Evolutionary conservation across 2,797 vertebrate species (phyloP).

Genomic region (Darevskia mixta): DNA sequence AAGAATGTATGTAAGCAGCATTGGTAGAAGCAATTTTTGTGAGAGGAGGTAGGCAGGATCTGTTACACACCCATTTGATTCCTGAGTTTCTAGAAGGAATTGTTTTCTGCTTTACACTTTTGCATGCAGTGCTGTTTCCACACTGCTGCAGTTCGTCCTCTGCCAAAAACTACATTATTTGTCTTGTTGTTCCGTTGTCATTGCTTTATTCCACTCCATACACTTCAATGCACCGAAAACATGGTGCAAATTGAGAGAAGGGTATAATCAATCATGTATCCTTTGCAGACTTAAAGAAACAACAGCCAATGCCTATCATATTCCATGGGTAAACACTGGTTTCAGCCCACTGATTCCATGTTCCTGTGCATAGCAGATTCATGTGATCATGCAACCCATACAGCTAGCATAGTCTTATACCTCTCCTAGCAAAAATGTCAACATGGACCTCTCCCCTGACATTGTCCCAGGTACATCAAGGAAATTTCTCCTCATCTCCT

Average conservation of each 20-base stretch:
- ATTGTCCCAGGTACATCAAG: not conserved
- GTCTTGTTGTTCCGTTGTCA: no score
- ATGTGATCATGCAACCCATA: not conserved
- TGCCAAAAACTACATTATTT: no score
- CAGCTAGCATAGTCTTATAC: not conserved
- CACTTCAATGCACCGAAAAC: no score
- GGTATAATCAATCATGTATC: no score
- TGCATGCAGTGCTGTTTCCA: no score
- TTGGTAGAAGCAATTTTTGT: not conserved
- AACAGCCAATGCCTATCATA: no score
- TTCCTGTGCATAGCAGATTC: not conserved
- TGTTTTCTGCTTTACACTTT: no score
- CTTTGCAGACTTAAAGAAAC: no score
- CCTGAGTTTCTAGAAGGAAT: not conserved
- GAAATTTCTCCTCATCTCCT: not conserved
- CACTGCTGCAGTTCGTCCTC: no score
- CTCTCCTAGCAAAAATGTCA: not conserved
- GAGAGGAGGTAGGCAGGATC: not conserved
- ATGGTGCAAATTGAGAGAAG: no score
- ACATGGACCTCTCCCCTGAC: not conserved
- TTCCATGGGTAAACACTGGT: no score
- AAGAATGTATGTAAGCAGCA: not conserved
- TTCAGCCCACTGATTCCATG: not conserved
- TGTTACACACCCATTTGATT: not conserved
- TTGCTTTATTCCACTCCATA: no score